Base-by-base conservation (phyloP, 2,113 vertebrate genomes). In the Saguinus imperator region DNA sequence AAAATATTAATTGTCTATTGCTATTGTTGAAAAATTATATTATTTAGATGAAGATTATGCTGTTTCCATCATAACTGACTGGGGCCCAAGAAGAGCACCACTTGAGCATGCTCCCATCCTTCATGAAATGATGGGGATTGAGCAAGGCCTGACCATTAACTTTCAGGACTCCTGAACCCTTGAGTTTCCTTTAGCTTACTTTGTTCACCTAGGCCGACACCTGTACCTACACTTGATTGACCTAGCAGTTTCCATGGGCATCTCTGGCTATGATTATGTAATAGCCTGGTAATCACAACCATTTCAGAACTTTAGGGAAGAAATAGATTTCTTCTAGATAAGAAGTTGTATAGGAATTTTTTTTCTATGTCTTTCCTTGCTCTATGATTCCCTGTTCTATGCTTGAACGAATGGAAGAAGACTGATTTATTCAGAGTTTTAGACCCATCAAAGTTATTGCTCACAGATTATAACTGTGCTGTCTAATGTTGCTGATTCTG, bases 171-270 rank as follows among this genome's bases (percentile, higher is more conserved):
- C 21, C 16, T 55, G 35, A 29, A 5, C 17, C 45, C 55, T 58
- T 32, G 37, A 14, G 25, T 48, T 57, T 37, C 43, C 21, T 32
- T 58, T n/a, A 21, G 25, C 20, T 64, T 40, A 25, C 35, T 75
- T 40, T 61, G 66, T 17, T 68, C 17, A 6, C 20, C 68, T 57
- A 17, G 50, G n/a, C 73, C 6, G 9, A 10, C 1, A 52, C 29
- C 40, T 66, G 0, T 18, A 20, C 16, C 52, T 52, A 2, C 2
- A 7, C 9, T 12, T 16, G n/a, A 23, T 9, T 16, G 68, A 16
- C 35, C 43, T n/a, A 32, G 50, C 12, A 1, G 2, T 50, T 57
- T 45, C n/a, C 1, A 0, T 11, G 57, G 48, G 35, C 23, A 27
- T 32, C 43, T 76, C 29, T 43, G 35, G 75, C 29, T 21, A 32